Evolutionary conservation across 2,888 invertebrate genomes (phyloP), one percentile per base, ranked within the genome.

Genomic region (Conchocele bisecta): DNA sequence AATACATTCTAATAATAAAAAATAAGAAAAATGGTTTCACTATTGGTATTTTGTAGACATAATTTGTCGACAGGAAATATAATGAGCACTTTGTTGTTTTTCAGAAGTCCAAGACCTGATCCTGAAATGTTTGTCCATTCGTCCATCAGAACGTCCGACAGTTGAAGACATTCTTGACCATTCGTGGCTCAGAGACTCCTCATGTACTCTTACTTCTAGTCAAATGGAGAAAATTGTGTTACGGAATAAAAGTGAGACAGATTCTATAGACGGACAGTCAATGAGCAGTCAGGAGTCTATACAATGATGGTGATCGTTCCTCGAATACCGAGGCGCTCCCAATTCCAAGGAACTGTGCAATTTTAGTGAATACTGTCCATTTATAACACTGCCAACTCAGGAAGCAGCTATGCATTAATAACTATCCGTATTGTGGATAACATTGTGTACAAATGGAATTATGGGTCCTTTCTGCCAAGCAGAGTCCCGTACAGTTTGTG

Each of bases 21-120:
- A n/a, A n/a, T n/a, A n/a, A n/a, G n/a, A n/a, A n/a, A n/a, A n/a
- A n/a, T n/a, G n/a, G n/a, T n/a, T n/a, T n/a, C n/a, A n/a, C n/a
- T n/a, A n/a, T n/a, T n/a, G n/a, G n/a, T n/a, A n/a, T n/a, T n/a
- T n/a, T n/a, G n/a, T n/a, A n/a, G n/a, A n/a, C n/a, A n/a, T n/a
- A n/a, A n/a, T n/a, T n/a, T n/a, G n/a, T n/a, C n/a, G n/a, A n/a
- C n/a, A n/a, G n/a, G n/a, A n/a, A n/a, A n/a, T n/a, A n/a, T n/a
- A n/a, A n/a, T n/a, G n/a, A n/a, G n/a, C n/a, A n/a, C n/a, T n/a
- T n/a, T n/a, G n/a, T n/a, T 31, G 9, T 35, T 69, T 89, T 90
- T 29, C 90, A 91, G 93, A 92, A 80, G 93, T 93, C 83, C 91
- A 92, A 86, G 93, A 93, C 80, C 88, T 93, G 68, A 93, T 93